These are phyloP conservation scores for Verasper variegatus DNA, from an alignment of 2,113 vertebrate species.

Conservation along the genomic window DNA sequence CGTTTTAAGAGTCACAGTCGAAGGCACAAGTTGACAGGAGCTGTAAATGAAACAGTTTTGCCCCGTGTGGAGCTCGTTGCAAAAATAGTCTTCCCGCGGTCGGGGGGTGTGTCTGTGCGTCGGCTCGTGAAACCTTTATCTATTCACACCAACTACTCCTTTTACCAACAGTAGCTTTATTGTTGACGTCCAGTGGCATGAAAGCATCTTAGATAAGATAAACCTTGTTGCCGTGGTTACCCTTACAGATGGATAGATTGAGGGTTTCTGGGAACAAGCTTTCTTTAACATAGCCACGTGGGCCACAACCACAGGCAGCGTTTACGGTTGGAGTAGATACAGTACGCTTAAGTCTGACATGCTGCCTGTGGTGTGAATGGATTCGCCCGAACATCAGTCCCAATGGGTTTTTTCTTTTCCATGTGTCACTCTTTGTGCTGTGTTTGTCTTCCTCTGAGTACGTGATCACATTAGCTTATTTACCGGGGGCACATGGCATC, in stretches of 20 bases:
- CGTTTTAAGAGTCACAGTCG: too few relatives aligned
- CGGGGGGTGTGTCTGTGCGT: conserved; percentile 14
- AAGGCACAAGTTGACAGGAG: too few relatives aligned
- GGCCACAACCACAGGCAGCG: background rate
- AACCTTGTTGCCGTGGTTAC: conserved; percentile 31
- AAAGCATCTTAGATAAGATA: conserved; percentile 16
- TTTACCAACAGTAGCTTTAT: conserved; percentile 23
- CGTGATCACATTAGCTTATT: conserved; percentile 33
- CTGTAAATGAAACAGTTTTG: conserved; percentile 35
- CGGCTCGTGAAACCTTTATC: conserved; percentile 23
- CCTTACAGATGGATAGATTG: conserved; percentile 2
- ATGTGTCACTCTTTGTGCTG: background rate
- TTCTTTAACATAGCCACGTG: conserved; percentile 1
- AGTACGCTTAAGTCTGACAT: background rate
- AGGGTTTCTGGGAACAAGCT: conserved; percentile 8
- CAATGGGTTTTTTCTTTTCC: background rate
- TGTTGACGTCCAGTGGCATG: conserved; percentile 12
- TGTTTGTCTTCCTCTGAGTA: conserved; percentile 13
- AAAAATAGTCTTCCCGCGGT: conserved; percentile 17
- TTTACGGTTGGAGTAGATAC: background rate
- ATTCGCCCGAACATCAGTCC: conserved; percentile 7
- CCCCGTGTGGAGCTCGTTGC: conserved; percentile 9
- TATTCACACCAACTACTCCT: conserved; percentile 16
- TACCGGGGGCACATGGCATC: conserved; percentile 10
- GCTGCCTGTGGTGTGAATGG: conserved; percentile 13